Evolutionary conservation across 1,140 invertebrate species (phyloP).

Genomic region (Whitmania pigra): DNA sequence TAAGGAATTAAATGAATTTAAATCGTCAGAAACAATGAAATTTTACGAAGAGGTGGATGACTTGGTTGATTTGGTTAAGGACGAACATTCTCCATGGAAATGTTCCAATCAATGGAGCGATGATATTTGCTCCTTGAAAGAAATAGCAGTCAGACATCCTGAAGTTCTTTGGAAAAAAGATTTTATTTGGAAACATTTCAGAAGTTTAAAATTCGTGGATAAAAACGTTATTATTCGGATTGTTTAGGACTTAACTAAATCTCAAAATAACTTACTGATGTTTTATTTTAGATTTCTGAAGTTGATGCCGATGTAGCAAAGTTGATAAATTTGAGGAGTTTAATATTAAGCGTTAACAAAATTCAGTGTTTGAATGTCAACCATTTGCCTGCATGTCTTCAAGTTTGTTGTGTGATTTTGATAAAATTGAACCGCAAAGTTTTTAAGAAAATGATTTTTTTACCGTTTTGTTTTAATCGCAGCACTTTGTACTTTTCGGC

Average conservation of each 20-base stretch:
- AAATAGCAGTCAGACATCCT: not conserved
- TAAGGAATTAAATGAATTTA: no score
- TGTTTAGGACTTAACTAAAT: not conserved
- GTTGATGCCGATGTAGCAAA: not conserved
- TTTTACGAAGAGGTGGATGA: conserved; percentile 2
- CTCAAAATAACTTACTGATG: not conserved
- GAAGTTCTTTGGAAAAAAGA: not conserved
- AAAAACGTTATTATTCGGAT: not conserved
- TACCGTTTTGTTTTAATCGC: not conserved
- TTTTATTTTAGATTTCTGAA: conserved; percentile 1
- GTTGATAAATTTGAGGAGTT: not conserved
- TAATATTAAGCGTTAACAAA: conserved; percentile 1
- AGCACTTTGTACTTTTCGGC: not conserved
- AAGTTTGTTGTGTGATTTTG: not conserved
- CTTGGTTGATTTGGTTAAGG: not conserved
- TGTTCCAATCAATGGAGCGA: not conserved
- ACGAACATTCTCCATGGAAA: not conserved
- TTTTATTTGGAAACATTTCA: not conserved
- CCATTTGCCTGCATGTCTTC: not conserved
- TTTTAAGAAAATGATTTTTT: not conserved
- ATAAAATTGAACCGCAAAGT: not conserved
- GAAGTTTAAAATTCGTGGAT: not conserved
- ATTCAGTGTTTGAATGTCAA: not conserved
- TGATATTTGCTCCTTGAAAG: not conserved
- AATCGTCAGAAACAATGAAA: not conserved